Evolutionary conservation across 2,113 vertebrate genomes (phyloP).

Genomic region (Tapirus terrestris): DNA sequence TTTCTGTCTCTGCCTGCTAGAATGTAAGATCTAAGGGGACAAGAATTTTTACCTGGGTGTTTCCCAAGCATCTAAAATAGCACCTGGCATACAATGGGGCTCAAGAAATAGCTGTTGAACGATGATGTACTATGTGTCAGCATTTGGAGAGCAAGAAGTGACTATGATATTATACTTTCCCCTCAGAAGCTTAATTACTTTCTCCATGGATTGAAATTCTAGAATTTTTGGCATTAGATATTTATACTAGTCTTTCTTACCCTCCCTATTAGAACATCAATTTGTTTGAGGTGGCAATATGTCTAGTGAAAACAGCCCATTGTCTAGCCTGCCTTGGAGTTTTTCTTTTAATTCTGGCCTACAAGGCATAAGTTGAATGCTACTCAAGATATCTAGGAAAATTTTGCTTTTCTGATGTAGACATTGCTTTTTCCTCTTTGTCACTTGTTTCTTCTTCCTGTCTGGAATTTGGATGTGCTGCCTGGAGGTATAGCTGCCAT

Average conservation of each 20-base stretch:
- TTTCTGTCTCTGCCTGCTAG: conserved; percentile 33
- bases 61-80: conserved; percentile 67
- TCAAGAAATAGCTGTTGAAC: conserved; percentile 54
- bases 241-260: conserved; percentile 6
- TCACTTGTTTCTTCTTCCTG: background rate
- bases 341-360: conserved; percentile 7
- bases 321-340: background rate
- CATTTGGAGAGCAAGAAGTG: conserved; percentile 14
- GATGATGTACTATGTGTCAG: background rate
- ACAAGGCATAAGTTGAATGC: background rate
- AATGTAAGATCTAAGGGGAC: conserved; percentile 56
- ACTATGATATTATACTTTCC: background rate
- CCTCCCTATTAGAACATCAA: background rate
- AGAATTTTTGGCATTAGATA: background rate
- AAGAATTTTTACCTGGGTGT: conserved; percentile 49
- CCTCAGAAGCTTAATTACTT: conserved; percentile 19
- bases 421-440: background rate
- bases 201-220: conserved; percentile 12
- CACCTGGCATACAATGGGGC: background rate
- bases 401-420: background rate
- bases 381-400: background rate
- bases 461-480: background rate
- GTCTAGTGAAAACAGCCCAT: background rate
- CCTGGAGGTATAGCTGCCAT: background rate
- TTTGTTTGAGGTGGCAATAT: background rate